phyloP scores from a whole-genome alignment of 2,113 vertebrate genomes.

The Meleagris gallopavo region DNA sequence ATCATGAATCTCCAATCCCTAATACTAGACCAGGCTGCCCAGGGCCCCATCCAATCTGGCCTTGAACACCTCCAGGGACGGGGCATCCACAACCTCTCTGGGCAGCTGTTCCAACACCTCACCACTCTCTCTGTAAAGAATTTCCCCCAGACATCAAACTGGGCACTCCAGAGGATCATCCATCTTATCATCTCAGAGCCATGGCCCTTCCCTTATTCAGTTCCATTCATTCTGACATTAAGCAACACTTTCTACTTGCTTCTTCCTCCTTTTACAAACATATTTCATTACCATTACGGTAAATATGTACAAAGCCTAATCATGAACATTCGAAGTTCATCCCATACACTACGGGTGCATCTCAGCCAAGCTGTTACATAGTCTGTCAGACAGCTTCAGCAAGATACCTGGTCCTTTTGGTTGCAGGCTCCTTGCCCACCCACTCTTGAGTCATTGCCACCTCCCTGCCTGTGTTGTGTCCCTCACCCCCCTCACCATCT shows the following conservation, averaged over 20 bases:
- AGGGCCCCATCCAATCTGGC: too few species aligned
- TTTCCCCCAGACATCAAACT: too few species aligned
- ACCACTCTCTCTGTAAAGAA: too few species aligned
- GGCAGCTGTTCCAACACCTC: too few species aligned
- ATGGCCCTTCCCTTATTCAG: background rate
- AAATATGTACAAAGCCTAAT: background rate
- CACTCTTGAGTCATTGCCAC: background rate
- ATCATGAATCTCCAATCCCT: too few species aligned
- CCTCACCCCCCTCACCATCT: background rate
- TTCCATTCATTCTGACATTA: background rate
- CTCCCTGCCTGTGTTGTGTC: background rate
- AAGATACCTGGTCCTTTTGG: background rate
- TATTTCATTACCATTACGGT: accelerated
- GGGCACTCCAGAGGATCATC: background rate
- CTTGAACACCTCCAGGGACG: too few species aligned
- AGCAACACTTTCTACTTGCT: accelerated
- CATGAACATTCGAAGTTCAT: background rate
- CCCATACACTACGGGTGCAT: background rate
- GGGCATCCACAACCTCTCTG: too few species aligned
- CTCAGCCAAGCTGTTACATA: background rate
- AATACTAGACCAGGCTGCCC: too few species aligned
- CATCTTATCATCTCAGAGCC: background rate
- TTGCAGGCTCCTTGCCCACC: background rate
- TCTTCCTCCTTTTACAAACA: background rate
- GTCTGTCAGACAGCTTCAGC: background rate